Percentiles rank a stretch among this genome's conserved stretches.
Conservation (phyloP, 2,797 vertebrate species). For the Salmo trutta region DNA sequence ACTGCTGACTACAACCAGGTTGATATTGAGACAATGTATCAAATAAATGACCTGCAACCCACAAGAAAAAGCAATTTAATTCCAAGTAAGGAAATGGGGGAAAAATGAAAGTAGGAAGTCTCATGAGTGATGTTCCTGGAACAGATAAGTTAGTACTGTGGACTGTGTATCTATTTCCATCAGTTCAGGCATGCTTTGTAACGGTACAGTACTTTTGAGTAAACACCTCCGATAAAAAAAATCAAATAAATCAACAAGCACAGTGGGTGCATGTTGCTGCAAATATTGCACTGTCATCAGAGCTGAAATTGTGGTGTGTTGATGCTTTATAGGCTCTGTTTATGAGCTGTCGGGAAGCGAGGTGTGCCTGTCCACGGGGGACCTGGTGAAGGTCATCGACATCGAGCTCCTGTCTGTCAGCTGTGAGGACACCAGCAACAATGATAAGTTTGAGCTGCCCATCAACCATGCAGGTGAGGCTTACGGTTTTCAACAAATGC, state of each 20-base stretch:
- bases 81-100: no score
- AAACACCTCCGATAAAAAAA: not conserved
- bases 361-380: slow-evolving; percentile 89
- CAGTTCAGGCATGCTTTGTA: no score
- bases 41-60: no score
- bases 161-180: no score
- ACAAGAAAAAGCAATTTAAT: no score
- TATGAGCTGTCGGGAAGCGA: slow-evolving; percentile 89
- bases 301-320: not conserved
- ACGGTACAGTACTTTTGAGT: no score
- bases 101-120: no score
- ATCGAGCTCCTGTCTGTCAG: slow-evolving; percentile 72
- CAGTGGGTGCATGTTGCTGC: not conserved
- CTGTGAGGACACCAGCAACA: slow-evolving; percentile 70
- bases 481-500: not conserved
- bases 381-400: slow-evolving; percentile 82
- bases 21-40: no score
- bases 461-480: slow-evolving; percentile 66
- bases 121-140: no score
- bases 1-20: no score
- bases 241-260: not conserved
- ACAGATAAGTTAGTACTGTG: no score
- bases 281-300: not conserved
- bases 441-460: slow-evolving; percentile 74
- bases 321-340: slow-evolving; percentile 78